These are phyloP conservation scores for Cheilosia soror DNA, from an alignment of 2,888 invertebrate species.

Conservation along the genomic window DNA sequence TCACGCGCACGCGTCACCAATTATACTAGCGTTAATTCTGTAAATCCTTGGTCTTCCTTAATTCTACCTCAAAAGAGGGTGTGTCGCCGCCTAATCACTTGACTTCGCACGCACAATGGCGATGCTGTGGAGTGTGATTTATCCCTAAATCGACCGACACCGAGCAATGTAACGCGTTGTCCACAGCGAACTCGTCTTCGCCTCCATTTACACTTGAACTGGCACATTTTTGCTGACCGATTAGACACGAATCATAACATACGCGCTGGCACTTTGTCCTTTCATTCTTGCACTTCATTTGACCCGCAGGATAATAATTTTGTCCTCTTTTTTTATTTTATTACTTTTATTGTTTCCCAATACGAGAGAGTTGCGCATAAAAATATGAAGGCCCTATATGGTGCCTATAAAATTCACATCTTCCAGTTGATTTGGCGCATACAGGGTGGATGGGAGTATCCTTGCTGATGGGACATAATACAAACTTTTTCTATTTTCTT, in stretches of 20 bases:
- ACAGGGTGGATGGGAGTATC: slow-evolving; percentile 24
- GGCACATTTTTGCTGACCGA: slow-evolving; percentile 73
- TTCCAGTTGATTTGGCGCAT: slow-evolving; percentile 69
- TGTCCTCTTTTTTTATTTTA: slow-evolving; percentile 58
- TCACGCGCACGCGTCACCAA: slow-evolving; percentile 71
- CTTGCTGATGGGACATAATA: slow-evolving; percentile 24
- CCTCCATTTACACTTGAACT: slow-evolving; percentile 65
- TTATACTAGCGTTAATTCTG: slow-evolving; percentile 52
- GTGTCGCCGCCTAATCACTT: slow-evolving; percentile 60
- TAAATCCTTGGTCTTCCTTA: slow-evolving; percentile 40
- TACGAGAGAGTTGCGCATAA: slow-evolving; percentile 17
- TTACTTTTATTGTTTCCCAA: slow-evolving; percentile 68
- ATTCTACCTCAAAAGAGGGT: slow-evolving; percentile 71
- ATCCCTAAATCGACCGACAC: slow-evolving; percentile 37
- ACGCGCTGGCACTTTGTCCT: slow-evolving; percentile 46
- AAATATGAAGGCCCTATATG: slow-evolving; percentile 3
- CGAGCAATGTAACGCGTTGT: slow-evolving; percentile 23
- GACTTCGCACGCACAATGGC: slow-evolving; percentile 60
- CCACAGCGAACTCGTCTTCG: slow-evolving; percentile 45
- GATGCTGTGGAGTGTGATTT: slow-evolving; percentile 63
- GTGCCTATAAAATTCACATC: slow-evolving; percentile 52
- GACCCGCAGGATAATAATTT: slow-evolving; percentile 60
- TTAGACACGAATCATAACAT: slow-evolving; percentile 75
- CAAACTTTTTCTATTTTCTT: slow-evolving; percentile 36
- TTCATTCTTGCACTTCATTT: slow-evolving; percentile 20